Evolutionary conservation across 2,113 vertebrate genomes (phyloP).

Genomic region (Helogale parvula): DNA sequence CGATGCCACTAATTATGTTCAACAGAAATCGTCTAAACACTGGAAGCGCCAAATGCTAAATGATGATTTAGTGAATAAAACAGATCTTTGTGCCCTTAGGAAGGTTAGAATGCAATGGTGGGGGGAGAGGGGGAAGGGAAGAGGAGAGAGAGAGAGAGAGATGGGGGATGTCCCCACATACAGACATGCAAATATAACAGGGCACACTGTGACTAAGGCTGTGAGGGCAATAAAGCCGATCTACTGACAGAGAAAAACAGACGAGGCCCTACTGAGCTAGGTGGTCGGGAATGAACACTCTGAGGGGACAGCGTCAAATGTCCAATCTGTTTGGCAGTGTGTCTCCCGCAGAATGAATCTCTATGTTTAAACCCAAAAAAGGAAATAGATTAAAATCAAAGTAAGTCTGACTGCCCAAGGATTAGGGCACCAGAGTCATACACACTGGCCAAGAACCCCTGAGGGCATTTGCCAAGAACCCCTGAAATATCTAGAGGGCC

Average conservation of each 20-base stretch:
- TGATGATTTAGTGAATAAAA: background rate
- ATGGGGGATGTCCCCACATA: background rate
- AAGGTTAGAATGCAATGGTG: background rate
- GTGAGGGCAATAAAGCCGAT: background rate
- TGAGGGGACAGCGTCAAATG: background rate
- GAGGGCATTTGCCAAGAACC: background rate
- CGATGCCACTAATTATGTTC: background rate
- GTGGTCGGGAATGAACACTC: background rate
- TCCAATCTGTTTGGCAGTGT: background rate
- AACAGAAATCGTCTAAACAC: background rate
- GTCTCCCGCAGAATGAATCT: background rate
- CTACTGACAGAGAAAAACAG: background rate
- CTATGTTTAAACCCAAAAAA: background rate
- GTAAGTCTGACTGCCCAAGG: background rate
- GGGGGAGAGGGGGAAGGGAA: background rate
- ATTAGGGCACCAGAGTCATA: background rate
- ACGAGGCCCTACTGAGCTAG: background rate
- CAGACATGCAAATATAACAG: background rate
- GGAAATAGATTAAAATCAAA: background rate
- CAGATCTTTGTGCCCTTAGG: background rate
- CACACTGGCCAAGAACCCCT: background rate
- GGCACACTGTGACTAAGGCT: background rate
- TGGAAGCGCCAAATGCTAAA: background rate
- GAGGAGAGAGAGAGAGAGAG: background rate
- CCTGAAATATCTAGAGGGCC: background rate